Conservation (phyloP, 1,140 invertebrate species). For the Drosophila seguyi region DNA sequence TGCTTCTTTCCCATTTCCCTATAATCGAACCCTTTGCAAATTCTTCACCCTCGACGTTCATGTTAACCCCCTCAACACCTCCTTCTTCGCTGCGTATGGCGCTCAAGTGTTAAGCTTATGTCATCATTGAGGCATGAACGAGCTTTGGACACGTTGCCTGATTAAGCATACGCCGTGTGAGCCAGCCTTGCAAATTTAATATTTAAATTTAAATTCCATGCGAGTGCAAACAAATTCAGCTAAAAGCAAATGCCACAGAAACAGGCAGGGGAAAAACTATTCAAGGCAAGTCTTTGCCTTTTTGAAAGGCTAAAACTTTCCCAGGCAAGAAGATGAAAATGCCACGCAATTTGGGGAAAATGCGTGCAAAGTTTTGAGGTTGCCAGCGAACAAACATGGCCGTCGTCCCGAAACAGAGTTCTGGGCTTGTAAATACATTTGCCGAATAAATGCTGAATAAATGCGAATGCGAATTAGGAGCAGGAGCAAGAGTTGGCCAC, state of each 20-base stretch:
- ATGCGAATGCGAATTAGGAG: constrained; percentile 37
- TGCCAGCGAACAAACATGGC: constrained; percentile 74
- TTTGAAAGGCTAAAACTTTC: constrained; percentile 69
- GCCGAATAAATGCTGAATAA: constrained; percentile 67
- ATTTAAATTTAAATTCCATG: constrained; percentile 24
- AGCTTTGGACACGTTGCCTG: constrained; percentile 67
- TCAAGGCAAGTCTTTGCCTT: constrained; percentile 43
- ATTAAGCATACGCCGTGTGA: constrained; percentile 59
- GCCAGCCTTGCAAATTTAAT: constrained; percentile 24
- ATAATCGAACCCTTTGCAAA: constrained; percentile 17
- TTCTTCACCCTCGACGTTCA: not conserved
- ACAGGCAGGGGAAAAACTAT: constrained; percentile 59
- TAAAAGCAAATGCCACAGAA: constrained; percentile 80
- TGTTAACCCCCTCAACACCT: constrained; percentile 9
- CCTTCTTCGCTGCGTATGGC: constrained; percentile 56
- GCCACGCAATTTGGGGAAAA: constrained; percentile 76
- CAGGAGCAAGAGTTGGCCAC: not conserved
- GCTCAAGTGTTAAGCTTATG: constrained; percentile 75
- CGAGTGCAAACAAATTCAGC: constrained; percentile 51
- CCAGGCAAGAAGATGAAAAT: constrained; percentile 51
- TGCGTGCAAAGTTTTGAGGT: constrained; percentile 81
- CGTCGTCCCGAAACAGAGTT: constrained; percentile 31
- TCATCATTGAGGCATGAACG: constrained; percentile 80
- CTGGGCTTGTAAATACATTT: constrained; percentile 78
- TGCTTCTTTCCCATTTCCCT: not conserved